A percentile compares a stretch with the other conserved stretches of the same genome.
phyloP scores from a whole-genome alignment of 1,140 invertebrate genomes.

The Cotesia vestalis region DNA sequence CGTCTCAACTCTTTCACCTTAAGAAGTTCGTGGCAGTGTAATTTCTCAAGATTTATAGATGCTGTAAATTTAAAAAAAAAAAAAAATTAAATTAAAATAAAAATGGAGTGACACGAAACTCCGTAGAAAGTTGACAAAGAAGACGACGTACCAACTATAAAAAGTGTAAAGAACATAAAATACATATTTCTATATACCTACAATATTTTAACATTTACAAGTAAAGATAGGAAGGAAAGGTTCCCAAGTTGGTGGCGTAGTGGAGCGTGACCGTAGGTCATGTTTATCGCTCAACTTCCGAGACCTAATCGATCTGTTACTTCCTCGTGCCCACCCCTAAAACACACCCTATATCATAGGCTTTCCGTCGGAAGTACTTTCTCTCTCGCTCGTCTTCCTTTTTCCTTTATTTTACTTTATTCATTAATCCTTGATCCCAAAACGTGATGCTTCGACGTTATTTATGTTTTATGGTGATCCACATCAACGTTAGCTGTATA shows the following conservation, averaged over 20 bases:
- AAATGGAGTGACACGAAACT: background rate
- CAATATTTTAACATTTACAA: conserved; percentile 20
- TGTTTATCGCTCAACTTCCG: conserved; percentile 53
- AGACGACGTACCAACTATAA: background rate
- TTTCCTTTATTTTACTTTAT: no score
- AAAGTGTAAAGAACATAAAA: conserved; percentile 5
- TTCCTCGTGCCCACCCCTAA: conserved; percentile 6
- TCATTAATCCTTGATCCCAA: no score
- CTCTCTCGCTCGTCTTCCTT: background rate
- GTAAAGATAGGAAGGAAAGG: conserved; percentile 12
- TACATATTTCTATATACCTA: background rate
- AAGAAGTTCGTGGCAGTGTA: conserved; percentile 25
- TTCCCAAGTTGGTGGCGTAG: conserved; percentile 38
- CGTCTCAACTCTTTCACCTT: background rate
- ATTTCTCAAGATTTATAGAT: conserved; percentile 35
- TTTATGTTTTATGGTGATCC: no score
- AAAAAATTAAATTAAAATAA: conserved; percentile 8
- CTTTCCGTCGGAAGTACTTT: conserved; percentile 20
- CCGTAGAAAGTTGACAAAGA: conserved; percentile 7
- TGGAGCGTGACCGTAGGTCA: conserved; percentile 50
- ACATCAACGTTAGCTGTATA: no score
- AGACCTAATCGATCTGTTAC: conserved; percentile 52
- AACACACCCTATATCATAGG: conserved; percentile 13
- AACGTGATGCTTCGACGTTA: no score
- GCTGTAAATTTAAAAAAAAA: background rate